phyloP scores from a whole-genome alignment of 2,888 invertebrate species.

The Pseudanteris insignis region DNA sequence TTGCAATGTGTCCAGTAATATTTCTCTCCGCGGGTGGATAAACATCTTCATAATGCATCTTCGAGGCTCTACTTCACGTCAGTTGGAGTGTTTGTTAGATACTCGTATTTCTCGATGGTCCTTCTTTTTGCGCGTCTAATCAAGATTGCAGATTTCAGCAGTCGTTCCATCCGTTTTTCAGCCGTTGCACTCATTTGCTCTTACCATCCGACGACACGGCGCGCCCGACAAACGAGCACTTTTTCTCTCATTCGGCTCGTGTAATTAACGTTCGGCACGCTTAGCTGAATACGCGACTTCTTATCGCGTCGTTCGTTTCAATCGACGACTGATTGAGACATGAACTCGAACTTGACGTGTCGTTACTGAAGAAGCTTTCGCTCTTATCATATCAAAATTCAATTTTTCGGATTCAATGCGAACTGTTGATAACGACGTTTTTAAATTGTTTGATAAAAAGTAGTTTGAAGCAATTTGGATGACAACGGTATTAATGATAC shows the following conservation, averaged over 20 bases:
- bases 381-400: no score
- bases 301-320: slow-evolving; percentile 41
- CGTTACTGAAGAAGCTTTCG: background rate
- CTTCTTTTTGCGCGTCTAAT: slow-evolving; percentile 38
- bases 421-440: no score
- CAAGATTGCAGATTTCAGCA: slow-evolving; percentile 42
- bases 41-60: slow-evolving; percentile 40
- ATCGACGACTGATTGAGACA: slow-evolving; percentile 57
- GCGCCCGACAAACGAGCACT: slow-evolving; percentile 48
- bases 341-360: slow-evolving; percentile 54
- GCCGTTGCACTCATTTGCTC: slow-evolving; percentile 40
- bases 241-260: slow-evolving; percentile 56
- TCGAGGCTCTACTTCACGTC: slow-evolving; percentile 24
- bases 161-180: slow-evolving; percentile 38
- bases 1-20: slow-evolving; percentile 6
- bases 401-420: no score
- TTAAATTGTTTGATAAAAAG: no score
- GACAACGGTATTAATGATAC: no score
- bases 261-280: slow-evolving; percentile 64
- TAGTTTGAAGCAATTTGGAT: no score
- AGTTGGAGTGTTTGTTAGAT: slow-evolving; percentile 38
- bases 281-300: slow-evolving; percentile 48
- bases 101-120: slow-evolving; percentile 36
- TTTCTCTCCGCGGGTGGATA: slow-evolving; percentile 31
- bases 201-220: slow-evolving; percentile 29